Evolutionary conservation across 2,888 invertebrate species (phyloP).

Genomic region (Yponomeuta sedellus): DNA sequence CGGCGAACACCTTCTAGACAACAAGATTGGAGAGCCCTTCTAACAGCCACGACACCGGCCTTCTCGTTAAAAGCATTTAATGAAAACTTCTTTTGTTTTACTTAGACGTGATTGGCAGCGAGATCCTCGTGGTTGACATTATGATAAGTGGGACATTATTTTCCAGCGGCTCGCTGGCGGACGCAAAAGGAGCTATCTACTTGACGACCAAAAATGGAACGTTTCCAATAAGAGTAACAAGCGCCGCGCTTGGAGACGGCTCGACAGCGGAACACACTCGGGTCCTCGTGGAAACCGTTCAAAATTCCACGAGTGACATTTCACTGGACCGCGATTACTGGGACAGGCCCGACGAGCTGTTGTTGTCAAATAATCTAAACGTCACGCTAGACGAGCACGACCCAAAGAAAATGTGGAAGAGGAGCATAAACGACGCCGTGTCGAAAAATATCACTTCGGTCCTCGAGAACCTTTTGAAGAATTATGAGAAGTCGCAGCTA

Average conservation of each 20-base stretch:
- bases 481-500: constrained; percentile 92
- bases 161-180: constrained; percentile 30
- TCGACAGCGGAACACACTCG: constrained; percentile 30
- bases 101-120: not conserved
- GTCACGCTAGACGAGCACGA: constrained; percentile 46
- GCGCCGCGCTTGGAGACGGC: constrained; percentile 49
- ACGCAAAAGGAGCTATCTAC: constrained; percentile 68
- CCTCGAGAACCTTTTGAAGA: constrained; percentile 89
- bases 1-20: constrained; percentile 17
- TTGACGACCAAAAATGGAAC: constrained; percentile 72
- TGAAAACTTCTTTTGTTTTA: not conserved
- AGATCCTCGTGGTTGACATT: not conserved
- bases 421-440: constrained; percentile 80
- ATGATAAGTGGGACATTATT: not conserved
- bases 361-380: constrained; percentile 56
- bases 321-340: constrained; percentile 37
- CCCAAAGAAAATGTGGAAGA: constrained; percentile 40
- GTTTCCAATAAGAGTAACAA: constrained; percentile 69
- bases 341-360: constrained; percentile 45
- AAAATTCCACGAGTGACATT: not conserved
- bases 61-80: not conserved
- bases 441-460: constrained; percentile 91
- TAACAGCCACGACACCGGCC: not conserved
- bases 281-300: not conserved
- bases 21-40: constrained; percentile 1